Base-by-base conservation (phyloP, 1,140 invertebrate genomes). In the Sesamia nonagrioides region DNA sequence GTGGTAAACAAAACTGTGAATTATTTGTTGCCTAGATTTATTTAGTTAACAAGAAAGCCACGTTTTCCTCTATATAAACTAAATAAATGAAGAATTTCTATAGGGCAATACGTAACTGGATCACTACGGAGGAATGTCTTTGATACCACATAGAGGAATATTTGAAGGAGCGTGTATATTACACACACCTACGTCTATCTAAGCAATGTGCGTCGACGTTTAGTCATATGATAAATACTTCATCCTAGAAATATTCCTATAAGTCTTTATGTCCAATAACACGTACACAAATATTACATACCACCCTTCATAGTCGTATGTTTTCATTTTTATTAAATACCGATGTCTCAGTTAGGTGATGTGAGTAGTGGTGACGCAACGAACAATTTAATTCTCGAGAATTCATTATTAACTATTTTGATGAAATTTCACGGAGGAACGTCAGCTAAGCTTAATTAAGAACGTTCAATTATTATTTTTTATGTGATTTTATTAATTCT, bases 31-130 rank as follows among this genome's bases (percentile, higher is more conserved):
- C 56, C 56, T 77, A 52, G 56, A 52, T 72, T 78, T 52, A 72
- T 72, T 63, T 72, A 72, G 17, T 35, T 61, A 35, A 61, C 50
- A 61, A 74, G 52, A 42, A 37, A 77, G 17, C 40, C 50, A 58
- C 33, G 61, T 77, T 60, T 37, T 27, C 27, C 72, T 52, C 77
- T 63, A 37, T 66, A 50, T 17, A 77, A 77, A 77, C 63, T 82
- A 82, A 83, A 63, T 82, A 84, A 86, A 85, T 85, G 75, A 78
- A 52, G 42, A 81, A 73, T 13, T 61, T 63, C 79, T 78, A 84
- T 79, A 78, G 61, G 42, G 68, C 52, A 69, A 79, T 73, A 82
- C 85, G 81, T 86, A 82, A 79, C 84, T 75, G 63, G 81, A 61
- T 68, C 80, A 6, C 61, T 52, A 66, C 68, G 54, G 13, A 69